Evolutionary conservation across 2,797 vertebrate species (phyloP).

Genomic region (Perodicticus potto): DNA sequence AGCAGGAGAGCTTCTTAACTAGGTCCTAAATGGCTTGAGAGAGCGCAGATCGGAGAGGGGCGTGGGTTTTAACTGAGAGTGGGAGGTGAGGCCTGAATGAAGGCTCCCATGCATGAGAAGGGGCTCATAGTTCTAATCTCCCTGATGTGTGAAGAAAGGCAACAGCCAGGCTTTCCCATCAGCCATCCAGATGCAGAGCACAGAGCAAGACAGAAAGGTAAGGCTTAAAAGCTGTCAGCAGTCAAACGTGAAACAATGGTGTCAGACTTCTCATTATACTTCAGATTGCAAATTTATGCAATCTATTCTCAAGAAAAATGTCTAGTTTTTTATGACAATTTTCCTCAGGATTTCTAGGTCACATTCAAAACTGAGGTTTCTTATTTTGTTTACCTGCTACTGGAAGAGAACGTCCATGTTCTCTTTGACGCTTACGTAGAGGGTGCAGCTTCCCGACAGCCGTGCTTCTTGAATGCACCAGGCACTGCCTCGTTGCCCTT

Average conservation of each 20-base stretch:
- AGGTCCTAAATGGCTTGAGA: not conserved
- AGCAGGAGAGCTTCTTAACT: not conserved
- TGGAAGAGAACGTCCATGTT: not conserved
- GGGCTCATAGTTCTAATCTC: not conserved
- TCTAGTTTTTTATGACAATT: not conserved
- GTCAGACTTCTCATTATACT: not conserved
- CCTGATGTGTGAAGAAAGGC: not conserved
- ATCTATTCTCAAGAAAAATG: not conserved
- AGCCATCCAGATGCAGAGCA: not conserved
- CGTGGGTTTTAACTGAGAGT: not conserved
- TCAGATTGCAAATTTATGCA: not conserved
- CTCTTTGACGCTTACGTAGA: not conserved
- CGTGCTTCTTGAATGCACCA: not conserved
- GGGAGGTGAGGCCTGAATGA: not conserved
- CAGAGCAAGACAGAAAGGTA: not conserved
- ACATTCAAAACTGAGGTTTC: not conserved
- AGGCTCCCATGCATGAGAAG: not conserved
- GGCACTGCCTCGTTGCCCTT: not conserved
- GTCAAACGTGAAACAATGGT: not conserved
- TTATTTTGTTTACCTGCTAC: not conserved
- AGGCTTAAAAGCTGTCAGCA: not conserved
- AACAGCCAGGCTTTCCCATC: not conserved
- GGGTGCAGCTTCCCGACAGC: too few relatives aligned
- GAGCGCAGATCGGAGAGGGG: too few relatives aligned
- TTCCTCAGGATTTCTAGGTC: not conserved